Evolutionary conservation across 2,797 vertebrate genomes (phyloP), one percentile per base, ranked within the genome.

Genomic region (Sebastes glaucus): DNA sequence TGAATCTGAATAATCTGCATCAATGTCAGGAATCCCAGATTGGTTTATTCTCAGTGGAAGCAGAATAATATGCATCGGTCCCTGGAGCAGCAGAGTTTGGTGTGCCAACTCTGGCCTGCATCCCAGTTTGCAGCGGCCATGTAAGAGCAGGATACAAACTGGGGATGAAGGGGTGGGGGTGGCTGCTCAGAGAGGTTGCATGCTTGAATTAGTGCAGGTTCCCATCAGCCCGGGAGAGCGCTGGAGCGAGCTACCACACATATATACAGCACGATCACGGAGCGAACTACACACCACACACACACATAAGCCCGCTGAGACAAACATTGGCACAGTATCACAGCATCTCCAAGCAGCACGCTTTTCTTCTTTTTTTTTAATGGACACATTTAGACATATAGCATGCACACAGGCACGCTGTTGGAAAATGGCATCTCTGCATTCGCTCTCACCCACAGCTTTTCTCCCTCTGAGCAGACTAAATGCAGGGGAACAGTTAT

Each of bases 181-280:
- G 74, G 57, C 56, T 32, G 84, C 85, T 81, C 72, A 2, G 59
- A 67, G 85, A 72, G 72, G 82, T 66, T 88, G 87, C 86, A 82
- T 74, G 88, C 90, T 90, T 90, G 81, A 93, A 93, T 93, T 93
- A 91, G 86, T 78, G 77, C 87, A 88, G 90, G 90, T 91, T 89
- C 79, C 90, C 88, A 87, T 92, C 91, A 81, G 69, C 84, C 84
- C 80, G 69, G 49, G 85, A 79, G 82, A 89, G 89, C 80, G 46
- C 73, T 71, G 75, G 63, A 83, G 78, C 71, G 59, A 81, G 27
- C 33, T 42, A 32, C 53, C 53, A n/a, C 25, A 22, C 65, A 70
- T 64, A 70, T 67, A 69, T 9, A 71, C 52, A 22, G 32, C 11
- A 11, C 33, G 59, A 55, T 32, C 65, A 74, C 59, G 56, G 61